Evolutionary conservation across 2,113 vertebrate genomes (phyloP), one percentile per base, ranked within the genome.

Genomic region (Lonchura striata): DNA sequence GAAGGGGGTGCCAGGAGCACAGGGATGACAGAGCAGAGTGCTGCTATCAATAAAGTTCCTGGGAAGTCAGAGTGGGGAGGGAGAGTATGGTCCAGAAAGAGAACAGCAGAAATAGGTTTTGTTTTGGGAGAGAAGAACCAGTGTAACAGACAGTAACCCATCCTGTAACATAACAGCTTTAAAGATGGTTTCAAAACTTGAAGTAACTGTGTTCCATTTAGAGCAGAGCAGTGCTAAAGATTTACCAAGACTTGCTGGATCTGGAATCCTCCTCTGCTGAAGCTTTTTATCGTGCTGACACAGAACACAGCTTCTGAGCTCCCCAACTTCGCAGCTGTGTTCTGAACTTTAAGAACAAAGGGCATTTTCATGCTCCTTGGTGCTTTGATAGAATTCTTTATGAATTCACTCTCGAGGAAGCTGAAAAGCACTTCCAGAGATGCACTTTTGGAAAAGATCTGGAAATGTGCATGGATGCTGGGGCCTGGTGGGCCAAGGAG

Each of bases 281-380:
- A 88, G 25, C 63, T 27, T 76, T 68, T 75, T 22, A 3, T 53
- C 56, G 65, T 57, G 69, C 74, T 82, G 65, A 56, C n/a, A 41
- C 10, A 22, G 5, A 78, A 10, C 30, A 16, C 77, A 64, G 15
- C 49, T 78, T 86, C 4, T 68, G 68, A 82, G 69, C 56, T 66
- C 37, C 86, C 15, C 12, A 31, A 6, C 69, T 68, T 64, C 9
- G 49, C 30, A 33, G 22, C 15, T 39, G 53, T 63, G 65, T 37
- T 75, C 69, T 63, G 56, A 84, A 47, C 77, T 78, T 53, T 0
- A 11, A 30, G 89, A 91, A 59, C 17, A 33, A 96, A 77, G 71
- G 24, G 39, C 2, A 0, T 54, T 88, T 80, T 42, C 0, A 0
- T 47, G 35, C 59, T 69, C 1, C 2, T 25, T 53, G 35, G 16